These are phyloP conservation scores for Ferdinandea cuprea DNA, from an alignment of 2,888 invertebrate genomes.

Conservation along the genomic window DNA sequence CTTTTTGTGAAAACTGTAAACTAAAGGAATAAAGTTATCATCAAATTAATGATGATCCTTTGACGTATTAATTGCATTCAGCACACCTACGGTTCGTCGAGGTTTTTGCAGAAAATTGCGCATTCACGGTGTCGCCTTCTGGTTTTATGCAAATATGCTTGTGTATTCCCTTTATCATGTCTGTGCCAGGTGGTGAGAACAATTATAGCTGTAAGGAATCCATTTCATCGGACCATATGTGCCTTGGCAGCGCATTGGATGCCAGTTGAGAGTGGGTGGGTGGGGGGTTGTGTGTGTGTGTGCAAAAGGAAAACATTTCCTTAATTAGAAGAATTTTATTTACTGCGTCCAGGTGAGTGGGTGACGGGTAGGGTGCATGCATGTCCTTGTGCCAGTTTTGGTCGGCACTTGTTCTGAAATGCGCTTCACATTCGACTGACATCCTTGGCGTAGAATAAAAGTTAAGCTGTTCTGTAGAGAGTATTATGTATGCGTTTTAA, in stretches of 20 bases:
- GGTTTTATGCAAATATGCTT: conserved; percentile 36
- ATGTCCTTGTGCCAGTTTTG: conserved; percentile 46
- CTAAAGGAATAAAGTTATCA: conserved; percentile 45
- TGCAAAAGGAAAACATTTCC: conserved; percentile 49
- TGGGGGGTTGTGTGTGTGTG: not conserved
- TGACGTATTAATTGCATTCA: conserved; percentile 63
- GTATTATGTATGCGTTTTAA: conserved; percentile 5
- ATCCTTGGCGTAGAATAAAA: conserved; percentile 54
- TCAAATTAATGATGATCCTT: conserved; percentile 66
- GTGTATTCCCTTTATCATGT: conserved; percentile 29
- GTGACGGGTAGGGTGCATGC: conserved; percentile 5
- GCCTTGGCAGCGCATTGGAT: not conserved
- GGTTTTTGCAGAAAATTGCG: conserved; percentile 13
- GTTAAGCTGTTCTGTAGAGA: conserved; percentile 28
- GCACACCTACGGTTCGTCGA: conserved; percentile 18
- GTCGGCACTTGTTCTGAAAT: conserved; percentile 28
- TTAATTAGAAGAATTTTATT: conserved; percentile 60
- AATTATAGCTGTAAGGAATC: conserved; percentile 47
- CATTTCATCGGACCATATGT: conserved; percentile 26
- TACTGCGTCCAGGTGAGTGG: conserved; percentile 28
- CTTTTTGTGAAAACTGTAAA: conserved; percentile 3
- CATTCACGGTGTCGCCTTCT: conserved; percentile 20
- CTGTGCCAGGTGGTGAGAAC: conserved; percentile 38
- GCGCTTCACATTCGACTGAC: conserved; percentile 47
- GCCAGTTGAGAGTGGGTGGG: not conserved